Base-by-base conservation (phyloP, 1,140 invertebrate species). In the Drosophila biarmipes region DNA sequence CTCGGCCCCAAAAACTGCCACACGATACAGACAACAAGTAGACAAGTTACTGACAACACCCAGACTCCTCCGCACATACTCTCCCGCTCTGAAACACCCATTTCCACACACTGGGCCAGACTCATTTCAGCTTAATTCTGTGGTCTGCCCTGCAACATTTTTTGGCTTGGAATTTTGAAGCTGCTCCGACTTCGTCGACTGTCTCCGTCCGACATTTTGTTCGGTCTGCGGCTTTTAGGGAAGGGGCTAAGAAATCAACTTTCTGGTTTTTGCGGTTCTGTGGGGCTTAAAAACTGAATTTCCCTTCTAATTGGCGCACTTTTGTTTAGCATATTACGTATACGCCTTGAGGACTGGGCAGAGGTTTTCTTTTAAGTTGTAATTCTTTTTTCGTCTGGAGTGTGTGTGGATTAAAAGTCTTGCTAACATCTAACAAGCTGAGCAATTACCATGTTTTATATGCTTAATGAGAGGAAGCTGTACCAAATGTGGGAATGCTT, bases 221-320 rank as follows among this genome's bases (percentile, higher is more conserved):
- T 46, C 48, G 78, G 64, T 81, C 51, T 79, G 68, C 73, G 67
- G 78, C 29, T 63, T 61, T 40, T 46, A 29, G 35, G 15, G 14
- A 6, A 27, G 34, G 27, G 42, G 17, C 78, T 87, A 87, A 87
- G 82, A 87, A 87, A 87, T 87, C 82, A 87, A 87, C 78, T 87
- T 87, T 68, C 55, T 79, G 82, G 79, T 78, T 89, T 86, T 79
- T 87, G 82, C 74, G 82, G 82, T 78, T 58, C 40, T 51, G 59
- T 72, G 61, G 69, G 78, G 82, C 78, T 87, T 87, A 87, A 86
- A 86, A 86, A 73, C 63, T 52, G 52, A 64, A 87, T 82, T 87
- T 86, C 58, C 61, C 74, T 89, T 75, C 84, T 87, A 87, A 87
- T 87, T 87, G 82, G 82, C 79, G 82, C 84, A 87, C 82, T 87